A percentile compares a stretch with the other conserved stretches of the same genome.
Evolutionary conservation across 2,113 vertebrate species (phyloP).

Genomic region (Zosterops pallidus): DNA sequence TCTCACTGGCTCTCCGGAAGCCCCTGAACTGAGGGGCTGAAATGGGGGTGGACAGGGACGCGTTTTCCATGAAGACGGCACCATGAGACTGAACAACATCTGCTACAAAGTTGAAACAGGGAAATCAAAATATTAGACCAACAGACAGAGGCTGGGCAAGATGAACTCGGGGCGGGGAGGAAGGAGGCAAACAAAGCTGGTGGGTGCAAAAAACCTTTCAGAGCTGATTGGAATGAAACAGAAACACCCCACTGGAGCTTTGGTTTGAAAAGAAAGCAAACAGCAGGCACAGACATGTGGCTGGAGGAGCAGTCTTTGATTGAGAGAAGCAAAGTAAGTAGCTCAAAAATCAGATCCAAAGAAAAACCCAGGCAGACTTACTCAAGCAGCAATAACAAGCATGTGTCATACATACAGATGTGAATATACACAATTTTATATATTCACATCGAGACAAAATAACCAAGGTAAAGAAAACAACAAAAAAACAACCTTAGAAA

Average conservation of each 20-base stretch:
- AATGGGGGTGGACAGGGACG: conserved; percentile 88
- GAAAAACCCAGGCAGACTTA: conserved; percentile 3
- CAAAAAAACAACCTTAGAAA: neutral
- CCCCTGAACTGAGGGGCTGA: conserved; percentile 84
- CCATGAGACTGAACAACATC: conserved; percentile 95
- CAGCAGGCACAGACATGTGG: conserved; percentile 34
- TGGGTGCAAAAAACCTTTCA: conserved; percentile 36
- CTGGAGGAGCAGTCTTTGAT: conserved; percentile 19
- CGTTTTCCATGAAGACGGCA: conserved; percentile 90
- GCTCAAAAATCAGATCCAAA: conserved; percentile 24
- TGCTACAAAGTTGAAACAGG: conserved; percentile 89
- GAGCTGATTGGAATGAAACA: conserved; percentile 2
- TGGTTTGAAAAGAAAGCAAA: conserved; percentile 44
- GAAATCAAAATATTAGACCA: conserved; percentile 82
- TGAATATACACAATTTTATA: neutral
- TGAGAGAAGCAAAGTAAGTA: conserved; percentile 14
- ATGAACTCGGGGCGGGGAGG: neutral
- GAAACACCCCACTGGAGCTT: neutral
- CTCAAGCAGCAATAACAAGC: conserved; percentile 31
- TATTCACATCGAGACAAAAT: conserved; percentile 30
- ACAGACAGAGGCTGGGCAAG: conserved; percentile 46
- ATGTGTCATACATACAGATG: conserved; percentile 29
- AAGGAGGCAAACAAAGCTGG: conserved; percentile 15
- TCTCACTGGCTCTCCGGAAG: conserved; percentile 93
- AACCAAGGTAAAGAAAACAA: neutral